Percentiles rank a stretch among this genome's conserved stretches.
phyloP scores from a whole-genome alignment of 2,888 invertebrate species.

The Hoplodrina ambigua region DNA sequence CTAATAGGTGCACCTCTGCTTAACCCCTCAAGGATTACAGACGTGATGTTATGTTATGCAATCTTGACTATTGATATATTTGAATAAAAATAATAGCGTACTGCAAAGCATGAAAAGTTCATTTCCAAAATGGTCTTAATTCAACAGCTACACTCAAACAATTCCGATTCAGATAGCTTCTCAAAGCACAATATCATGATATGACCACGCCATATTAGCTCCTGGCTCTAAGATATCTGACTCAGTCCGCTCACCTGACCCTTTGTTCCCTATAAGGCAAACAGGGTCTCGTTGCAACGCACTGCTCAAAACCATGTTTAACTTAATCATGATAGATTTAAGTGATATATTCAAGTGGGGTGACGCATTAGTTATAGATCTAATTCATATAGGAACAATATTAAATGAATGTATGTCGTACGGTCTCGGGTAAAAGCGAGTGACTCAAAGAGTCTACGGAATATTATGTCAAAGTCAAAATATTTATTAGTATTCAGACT shows the following conservation, averaged over 20 bases:
- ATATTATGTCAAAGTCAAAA: background rate
- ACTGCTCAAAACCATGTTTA: constrained; percentile 53
- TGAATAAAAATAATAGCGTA: no score
- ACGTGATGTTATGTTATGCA: no score
- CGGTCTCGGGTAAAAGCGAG: background rate
- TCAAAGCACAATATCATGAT: constrained; percentile 37
- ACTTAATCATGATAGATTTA: constrained; percentile 58
- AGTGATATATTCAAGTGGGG: constrained; percentile 38
- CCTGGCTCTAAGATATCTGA: constrained; percentile 52
- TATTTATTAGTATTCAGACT: no score
- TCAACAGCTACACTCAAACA: background rate
- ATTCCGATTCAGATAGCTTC: constrained; percentile 19
- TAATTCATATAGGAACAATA: constrained; percentile 27
- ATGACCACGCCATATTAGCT: constrained; percentile 44
- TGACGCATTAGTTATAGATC: constrained; percentile 50
- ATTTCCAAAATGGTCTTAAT: no score
- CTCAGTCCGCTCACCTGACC: constrained; percentile 54
- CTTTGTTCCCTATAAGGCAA: constrained; percentile 60
- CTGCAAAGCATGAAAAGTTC: no score
- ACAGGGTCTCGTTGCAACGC: constrained; percentile 47
- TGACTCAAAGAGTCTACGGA: background rate
- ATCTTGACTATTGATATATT: no score
- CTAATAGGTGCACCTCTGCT: no score
- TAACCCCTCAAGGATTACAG: no score
- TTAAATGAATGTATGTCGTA: constrained; percentile 4